A percentile compares a stretch with the other conserved stretches of the same genome.
These are phyloP conservation scores for Thecocarcelia acutangulata DNA, from an alignment of 2,888 invertebrate species.

Conservation along the genomic window DNA sequence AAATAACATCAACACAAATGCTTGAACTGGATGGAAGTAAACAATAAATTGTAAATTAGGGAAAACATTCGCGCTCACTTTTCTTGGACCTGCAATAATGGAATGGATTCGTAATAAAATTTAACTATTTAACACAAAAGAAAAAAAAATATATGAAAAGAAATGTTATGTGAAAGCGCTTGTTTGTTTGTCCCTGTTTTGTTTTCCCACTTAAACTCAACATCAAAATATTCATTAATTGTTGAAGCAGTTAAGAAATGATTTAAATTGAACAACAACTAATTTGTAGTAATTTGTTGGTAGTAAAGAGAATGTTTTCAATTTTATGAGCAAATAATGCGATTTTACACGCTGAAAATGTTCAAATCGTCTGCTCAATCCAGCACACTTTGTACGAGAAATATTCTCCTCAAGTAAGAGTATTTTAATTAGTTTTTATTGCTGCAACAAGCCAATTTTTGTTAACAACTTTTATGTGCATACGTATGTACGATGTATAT, in stretches of 20 bases:
- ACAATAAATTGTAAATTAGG: too few species aligned
- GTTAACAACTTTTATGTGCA: not conserved
- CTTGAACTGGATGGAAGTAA: too few species aligned
- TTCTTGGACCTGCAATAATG: not conserved
- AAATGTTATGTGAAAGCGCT: slow-evolving; percentile 3
- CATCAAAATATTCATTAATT: not conserved
- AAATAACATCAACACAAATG: too few species aligned
- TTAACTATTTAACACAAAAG: too few species aligned
- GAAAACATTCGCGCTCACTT: too few species aligned
- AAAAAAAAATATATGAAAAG: too few species aligned
- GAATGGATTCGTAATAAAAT: too few species aligned
- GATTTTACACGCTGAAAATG: slow-evolving; percentile 34
- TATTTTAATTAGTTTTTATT: slow-evolving; percentile 55
- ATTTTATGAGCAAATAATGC: slow-evolving; percentile 48
- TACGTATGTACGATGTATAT: not conserved
- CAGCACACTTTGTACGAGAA: slow-evolving; percentile 15
- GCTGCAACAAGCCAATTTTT: not conserved
- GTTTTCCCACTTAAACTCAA: not conserved
- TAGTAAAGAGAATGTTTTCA: slow-evolving; percentile 10
- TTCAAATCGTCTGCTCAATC: not conserved
- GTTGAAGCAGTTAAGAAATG: slow-evolving; percentile 21
- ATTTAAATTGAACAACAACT: slow-evolving; percentile 40
- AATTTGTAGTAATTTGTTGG: slow-evolving; percentile 53
- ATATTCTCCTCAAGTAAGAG: not conserved
- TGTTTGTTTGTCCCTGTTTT: slow-evolving; percentile 8